Percentiles rank a stretch among this genome's conserved stretches.
Evolutionary conservation across 2,888 invertebrate species (phyloP).

Genomic region (Mimumesa dahlbomi): DNA sequence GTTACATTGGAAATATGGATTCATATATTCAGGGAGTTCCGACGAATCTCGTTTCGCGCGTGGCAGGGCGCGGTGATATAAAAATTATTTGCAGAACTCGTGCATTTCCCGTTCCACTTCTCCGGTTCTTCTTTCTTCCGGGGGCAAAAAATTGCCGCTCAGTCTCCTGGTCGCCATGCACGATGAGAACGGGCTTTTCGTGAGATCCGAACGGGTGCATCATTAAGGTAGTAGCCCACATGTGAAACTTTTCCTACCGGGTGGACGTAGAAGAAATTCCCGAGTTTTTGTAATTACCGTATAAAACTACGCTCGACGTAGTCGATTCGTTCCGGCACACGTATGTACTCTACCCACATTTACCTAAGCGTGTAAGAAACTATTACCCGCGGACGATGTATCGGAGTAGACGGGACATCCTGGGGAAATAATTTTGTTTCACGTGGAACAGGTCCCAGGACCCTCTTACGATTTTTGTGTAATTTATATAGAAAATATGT

Average conservation of each 20-base stretch:
- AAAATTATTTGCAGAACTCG: not conserved
- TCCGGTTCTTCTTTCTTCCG: no score
- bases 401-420: no score
- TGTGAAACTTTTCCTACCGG: constrained; percentile 53
- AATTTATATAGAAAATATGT: no score
- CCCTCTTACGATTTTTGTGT: no score
- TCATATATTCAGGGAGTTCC: not conserved
- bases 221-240: constrained; percentile 64
- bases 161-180: constrained; percentile 51
- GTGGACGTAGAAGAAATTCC: constrained; percentile 40
- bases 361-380: not conserved
- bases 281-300: constrained; percentile 42
- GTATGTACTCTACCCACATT: not conserved
- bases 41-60: not conserved
- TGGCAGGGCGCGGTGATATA: not conserved
- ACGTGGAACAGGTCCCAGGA: no score
- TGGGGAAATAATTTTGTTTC: not conserved
- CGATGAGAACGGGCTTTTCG: constrained; percentile 60
- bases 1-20: no score
- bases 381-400: no score
- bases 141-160: constrained; percentile 45
- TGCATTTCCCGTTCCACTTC: constrained; percentile 1
- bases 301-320: constrained; percentile 21
- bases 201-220: constrained; percentile 64
- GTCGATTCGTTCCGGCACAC: not conserved